Conservation (phyloP, 64 coral and sea anemone species). For the Catalaphyllia jardinei region DNA sequence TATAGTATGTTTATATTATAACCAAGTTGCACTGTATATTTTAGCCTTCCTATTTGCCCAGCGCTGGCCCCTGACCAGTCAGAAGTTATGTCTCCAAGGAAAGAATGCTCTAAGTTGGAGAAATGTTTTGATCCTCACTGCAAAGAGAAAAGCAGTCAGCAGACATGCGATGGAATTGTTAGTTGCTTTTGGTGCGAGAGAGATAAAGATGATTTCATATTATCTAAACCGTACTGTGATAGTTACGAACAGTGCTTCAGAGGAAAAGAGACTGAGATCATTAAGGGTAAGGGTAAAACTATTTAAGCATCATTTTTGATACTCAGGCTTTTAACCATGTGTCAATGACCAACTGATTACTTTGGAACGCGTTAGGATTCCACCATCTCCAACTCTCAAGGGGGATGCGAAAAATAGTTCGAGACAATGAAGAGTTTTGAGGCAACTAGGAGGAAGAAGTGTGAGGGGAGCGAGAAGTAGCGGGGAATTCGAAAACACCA, state of each 20-base stretch:
- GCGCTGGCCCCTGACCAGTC: neutral
- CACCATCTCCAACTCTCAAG: too few relatives aligned
- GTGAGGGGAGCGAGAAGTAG: too few relatives aligned
- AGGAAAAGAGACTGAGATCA: neutral
- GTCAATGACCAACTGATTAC: too few relatives aligned
- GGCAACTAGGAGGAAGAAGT: too few relatives aligned
- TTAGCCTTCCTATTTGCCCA: conserved; percentile 31
- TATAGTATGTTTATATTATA: neutral
- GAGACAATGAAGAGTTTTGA: too few relatives aligned
- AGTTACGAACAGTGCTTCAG: conserved; percentile 7
- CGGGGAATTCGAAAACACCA: too few relatives aligned
- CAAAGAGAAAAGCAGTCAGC: neutral
- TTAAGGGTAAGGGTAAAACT: neutral
- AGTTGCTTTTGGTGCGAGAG: conserved; percentile 35
- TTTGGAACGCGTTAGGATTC: too few relatives aligned
- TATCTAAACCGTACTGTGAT: conserved; percentile 14
- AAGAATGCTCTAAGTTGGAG: neutral
- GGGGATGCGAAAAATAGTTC: too few relatives aligned
- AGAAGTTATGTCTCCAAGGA: neutral
- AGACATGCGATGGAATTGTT: conserved; percentile 14
- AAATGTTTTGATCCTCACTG: conserved; percentile 41
- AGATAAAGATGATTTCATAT: neutral
- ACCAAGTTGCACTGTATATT: neutral
- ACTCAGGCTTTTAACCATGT: too few relatives aligned
- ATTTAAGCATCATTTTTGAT: too few relatives aligned